Base-by-base conservation (phyloP, 1,140 invertebrate genomes). In the Vollenhovia emeryi region DNA sequence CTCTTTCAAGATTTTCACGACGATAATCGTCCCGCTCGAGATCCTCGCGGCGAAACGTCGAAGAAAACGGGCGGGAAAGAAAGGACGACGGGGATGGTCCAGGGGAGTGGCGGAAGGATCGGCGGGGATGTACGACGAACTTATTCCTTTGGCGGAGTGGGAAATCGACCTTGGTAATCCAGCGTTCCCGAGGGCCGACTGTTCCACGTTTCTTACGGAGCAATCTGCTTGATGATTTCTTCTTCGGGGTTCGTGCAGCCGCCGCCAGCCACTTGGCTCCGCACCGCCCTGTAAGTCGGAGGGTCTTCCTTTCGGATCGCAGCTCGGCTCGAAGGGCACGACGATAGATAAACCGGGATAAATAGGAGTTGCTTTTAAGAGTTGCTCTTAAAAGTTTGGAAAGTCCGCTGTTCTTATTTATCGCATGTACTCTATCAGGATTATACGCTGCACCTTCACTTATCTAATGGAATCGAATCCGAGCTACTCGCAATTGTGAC, bases 121-220 rank as follows among this genome's bases (percentile, higher is more conserved):
- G 21, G 3, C n/a, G 64, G 24, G 48, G 2, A 60, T 57, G 18
- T 27, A 52, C 68, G 48, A 21, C 68, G 71, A 84, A 88, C 84
- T 88, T 87, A 90, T 87, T 84, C 86, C 71, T 90, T 79, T 86
- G 84, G 84, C 66, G 85, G 90, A 90, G 80, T 86, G 84, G 83
- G 87, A 91, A 91, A 89, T 85, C 87, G 82, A 89, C 85, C 87
- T 90, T 90, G 87, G 87, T 89, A 87, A 90, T 90, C 87, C 89
- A 27, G 50, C 69, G 80, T 87, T 89, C 66, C 84, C 76, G 64
- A 87, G 69, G 52, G 69, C 48, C 62, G 74, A 71, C 68, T 86
- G 86, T 89, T 79, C 79, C 74, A 57, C 66, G 85, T 86, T 84
- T 80, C 73, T 86, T 89, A 80, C 60, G 74, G 76, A 89, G 87